phyloP scores from a whole-genome alignment of 2,113 vertebrate species.

The Xiphophorus hellerii region DNA sequence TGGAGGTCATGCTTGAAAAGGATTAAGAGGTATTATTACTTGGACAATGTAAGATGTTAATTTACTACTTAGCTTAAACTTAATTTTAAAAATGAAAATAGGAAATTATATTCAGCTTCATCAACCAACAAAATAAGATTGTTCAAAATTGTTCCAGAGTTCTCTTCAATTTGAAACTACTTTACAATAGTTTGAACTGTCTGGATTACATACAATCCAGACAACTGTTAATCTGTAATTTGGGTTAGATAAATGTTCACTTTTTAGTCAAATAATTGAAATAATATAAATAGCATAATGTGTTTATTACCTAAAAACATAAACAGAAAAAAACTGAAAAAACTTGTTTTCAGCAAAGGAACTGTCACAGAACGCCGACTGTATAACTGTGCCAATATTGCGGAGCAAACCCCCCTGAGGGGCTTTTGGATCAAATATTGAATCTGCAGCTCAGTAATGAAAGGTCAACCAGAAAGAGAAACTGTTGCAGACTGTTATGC shows the following conservation, averaged over 20 bases:
- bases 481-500: neutral
- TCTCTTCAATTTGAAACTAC: neutral
- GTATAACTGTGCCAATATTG: slow-evolving; percentile 40
- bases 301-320: neutral
- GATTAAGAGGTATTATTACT: no score
- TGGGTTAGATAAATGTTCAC: neutral
- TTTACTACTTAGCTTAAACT: no score
- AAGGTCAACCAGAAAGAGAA: slow-evolving; percentile 11
- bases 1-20: no score
- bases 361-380: slow-evolving; percentile 20
- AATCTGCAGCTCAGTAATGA: slow-evolving; percentile 15
- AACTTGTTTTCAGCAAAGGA: slow-evolving; percentile 4
- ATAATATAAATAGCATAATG: neutral
- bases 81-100: no score
- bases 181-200: neutral
- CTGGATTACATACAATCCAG: neutral
- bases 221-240: no score
- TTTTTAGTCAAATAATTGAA: neutral
- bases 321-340: neutral
- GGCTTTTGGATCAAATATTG: slow-evolving; percentile 11
- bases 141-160: neutral
- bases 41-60: no score
- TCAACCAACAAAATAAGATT: no score
- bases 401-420: slow-evolving; percentile 29
- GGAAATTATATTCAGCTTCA: no score